Evolutionary conservation across 2,797 vertebrate genomes (phyloP), one percentile per base, ranked within the genome.

Genomic region (Thunnus albacares): DNA sequence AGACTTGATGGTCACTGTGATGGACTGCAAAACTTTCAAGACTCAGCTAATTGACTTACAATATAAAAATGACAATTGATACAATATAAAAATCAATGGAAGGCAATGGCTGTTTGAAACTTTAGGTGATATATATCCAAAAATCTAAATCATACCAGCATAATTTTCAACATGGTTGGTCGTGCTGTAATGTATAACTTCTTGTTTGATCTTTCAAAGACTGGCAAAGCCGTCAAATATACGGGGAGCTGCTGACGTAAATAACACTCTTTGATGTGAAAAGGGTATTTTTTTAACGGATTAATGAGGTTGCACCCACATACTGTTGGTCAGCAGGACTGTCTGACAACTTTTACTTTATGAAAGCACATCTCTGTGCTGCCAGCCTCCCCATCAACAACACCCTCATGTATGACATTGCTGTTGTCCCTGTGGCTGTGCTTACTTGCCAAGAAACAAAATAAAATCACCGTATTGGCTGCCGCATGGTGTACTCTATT

Each of bases 221-320:
- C n/a, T 30, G 3, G 17, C 15, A 61, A 38, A 77, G 65, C 26
- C 43, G 22, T 61, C 35, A 52, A 45, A 45, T 13, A 1, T 0
- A 12, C 33, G 47, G 4, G 4, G 20, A 79, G 20, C 47, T 55
- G 56, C n/a, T 43, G 61, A 63, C 82, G 58, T 66, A 74, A 73
- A 82, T 55, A 57, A 51, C 24, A 41, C 9, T n/a, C n/a, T 49
- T 43, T 57, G 38, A 62, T 60, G 22, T 71, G 51, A 58, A 6
- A 20, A 51, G 75, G 20, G 53, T 15, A 4, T 28, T n/a, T 14
- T 63, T 58, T 63, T 28, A n/a, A 41, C 63, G 30, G 60, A 73
- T 75, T 74, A 57, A 71, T 77, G 26, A 70, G 60, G 35, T 47
- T 56, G 14, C 65, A 41, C 75, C 71, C 69, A 79, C 75, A 45